phyloP scores from a whole-genome alignment of 2,113 vertebrate species.

The Opisthocomus hoazin region DNA sequence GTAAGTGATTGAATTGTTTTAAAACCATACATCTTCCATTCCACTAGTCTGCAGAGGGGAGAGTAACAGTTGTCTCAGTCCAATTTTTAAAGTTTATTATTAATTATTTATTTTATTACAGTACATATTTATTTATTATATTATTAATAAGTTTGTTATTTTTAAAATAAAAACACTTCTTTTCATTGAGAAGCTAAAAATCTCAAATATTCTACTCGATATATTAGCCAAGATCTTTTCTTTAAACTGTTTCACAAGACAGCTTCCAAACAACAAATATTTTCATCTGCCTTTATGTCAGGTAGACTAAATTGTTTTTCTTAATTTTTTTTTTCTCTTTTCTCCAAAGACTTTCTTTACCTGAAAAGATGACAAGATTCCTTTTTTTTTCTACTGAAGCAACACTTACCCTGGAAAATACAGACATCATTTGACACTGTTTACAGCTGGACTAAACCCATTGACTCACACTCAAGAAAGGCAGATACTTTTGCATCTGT shows the following conservation, averaged over 20 bases:
- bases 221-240: neutral
- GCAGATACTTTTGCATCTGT: neutral
- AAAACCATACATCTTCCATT: neutral
- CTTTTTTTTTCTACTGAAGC: neutral
- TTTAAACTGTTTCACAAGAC: neutral
- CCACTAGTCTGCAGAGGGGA: neutral
- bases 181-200: neutral
- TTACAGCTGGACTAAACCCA: neutral
- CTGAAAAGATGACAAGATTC: neutral
- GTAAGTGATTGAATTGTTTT: neutral
- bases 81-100: neutral
- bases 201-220: neutral
- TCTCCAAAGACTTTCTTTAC: neutral
- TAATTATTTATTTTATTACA: too few species aligned
- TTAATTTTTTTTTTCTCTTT: neutral
- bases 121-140: too few species aligned
- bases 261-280: neutral
- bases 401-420: neutral
- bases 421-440: neutral
- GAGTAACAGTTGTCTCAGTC: neutral
- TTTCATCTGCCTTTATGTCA: neutral
- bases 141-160: too few species aligned
- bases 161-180: neutral
- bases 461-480: neutral
- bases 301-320: neutral